Evolutionary conservation across 2,888 invertebrate species (phyloP).

Genomic region (Brenthis daphne): DNA sequence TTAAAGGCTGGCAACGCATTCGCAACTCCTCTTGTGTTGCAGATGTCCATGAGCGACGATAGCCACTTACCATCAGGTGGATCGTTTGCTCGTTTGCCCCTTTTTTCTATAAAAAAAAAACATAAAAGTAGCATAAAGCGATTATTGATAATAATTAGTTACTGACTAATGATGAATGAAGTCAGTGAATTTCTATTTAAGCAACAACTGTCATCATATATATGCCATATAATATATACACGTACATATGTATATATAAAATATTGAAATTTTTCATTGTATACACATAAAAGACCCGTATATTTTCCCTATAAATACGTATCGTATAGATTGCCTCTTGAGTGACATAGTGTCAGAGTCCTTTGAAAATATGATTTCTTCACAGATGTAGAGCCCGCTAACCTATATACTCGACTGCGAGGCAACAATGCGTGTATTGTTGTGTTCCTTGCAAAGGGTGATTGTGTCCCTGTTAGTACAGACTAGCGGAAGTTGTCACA

Average conservation of each 20-base stretch:
- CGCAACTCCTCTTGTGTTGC: too few relatives aligned
- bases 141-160: not conserved
- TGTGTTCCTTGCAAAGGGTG: slow-evolving; percentile 17
- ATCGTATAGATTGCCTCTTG: slow-evolving; percentile 2
- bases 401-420: slow-evolving; percentile 18
- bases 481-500: slow-evolving; percentile 11
- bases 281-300: not conserved
- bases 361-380: slow-evolving; percentile 24
- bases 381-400: slow-evolving; percentile 14
- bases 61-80: too few relatives aligned
- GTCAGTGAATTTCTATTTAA: too few relatives aligned
- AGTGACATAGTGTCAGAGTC: slow-evolving; percentile 10
- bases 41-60: too few relatives aligned
- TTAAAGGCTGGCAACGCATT: too few relatives aligned
- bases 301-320: not conserved
- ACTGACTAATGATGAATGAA: not conserved
- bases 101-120: too few relatives aligned
- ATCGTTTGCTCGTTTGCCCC: too few relatives aligned
- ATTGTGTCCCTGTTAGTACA: slow-evolving; percentile 22
- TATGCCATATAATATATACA: too few relatives aligned
- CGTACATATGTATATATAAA: too few relatives aligned
- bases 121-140: not conserved
- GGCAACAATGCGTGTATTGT: slow-evolving; percentile 15
- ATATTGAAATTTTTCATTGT: too few relatives aligned
- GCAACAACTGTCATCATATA: too few relatives aligned